Percentiles rank a stretch among this genome's conserved stretches.
Evolutionary conservation across 2,888 invertebrate genomes (phyloP).

Genomic region (Tetragonula carbonaria): DNA sequence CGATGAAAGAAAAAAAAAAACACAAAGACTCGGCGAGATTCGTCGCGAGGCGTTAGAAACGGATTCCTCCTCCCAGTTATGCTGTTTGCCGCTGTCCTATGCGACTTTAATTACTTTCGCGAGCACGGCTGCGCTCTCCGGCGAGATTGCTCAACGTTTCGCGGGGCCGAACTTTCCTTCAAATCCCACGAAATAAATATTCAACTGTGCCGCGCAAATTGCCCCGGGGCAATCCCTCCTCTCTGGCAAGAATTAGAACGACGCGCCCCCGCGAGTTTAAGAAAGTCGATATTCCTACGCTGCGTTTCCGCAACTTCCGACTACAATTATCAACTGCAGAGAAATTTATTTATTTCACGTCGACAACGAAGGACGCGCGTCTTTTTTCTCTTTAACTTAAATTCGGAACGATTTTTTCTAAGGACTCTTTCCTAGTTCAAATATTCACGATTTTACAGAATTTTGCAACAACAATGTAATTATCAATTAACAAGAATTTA

Average conservation of each 20-base stretch:
- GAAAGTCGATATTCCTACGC: neutral
- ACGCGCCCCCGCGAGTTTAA: neutral
- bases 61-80: conserved; percentile 45
- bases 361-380: too few relatives aligned
- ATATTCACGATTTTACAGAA: too few relatives aligned
- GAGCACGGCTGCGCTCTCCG: conserved; percentile 41
- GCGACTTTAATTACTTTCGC: conserved; percentile 64
- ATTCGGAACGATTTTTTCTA: too few relatives aligned
- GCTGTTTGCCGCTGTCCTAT: conserved; percentile 56
- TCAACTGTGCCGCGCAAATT: conserved; percentile 17
- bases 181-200: conserved; percentile 50
- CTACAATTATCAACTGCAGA: too few relatives aligned
- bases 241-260: neutral
- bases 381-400: too few relatives aligned
- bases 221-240: neutral
- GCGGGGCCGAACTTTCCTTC: conserved; percentile 33
- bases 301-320: too few relatives aligned
- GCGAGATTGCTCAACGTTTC: conserved; percentile 48
- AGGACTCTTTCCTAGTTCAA: too few relatives aligned
- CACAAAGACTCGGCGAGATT: too few relatives aligned
- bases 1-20: too few relatives aligned
- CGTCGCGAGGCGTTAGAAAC: neutral
- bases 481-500: too few relatives aligned
- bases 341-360: too few relatives aligned
- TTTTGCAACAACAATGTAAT: too few relatives aligned